Evolutionary conservation across 2,113 vertebrate species (phyloP), one percentile per base, ranked within the genome.

Genomic region (Glaucidium brasilianum): DNA sequence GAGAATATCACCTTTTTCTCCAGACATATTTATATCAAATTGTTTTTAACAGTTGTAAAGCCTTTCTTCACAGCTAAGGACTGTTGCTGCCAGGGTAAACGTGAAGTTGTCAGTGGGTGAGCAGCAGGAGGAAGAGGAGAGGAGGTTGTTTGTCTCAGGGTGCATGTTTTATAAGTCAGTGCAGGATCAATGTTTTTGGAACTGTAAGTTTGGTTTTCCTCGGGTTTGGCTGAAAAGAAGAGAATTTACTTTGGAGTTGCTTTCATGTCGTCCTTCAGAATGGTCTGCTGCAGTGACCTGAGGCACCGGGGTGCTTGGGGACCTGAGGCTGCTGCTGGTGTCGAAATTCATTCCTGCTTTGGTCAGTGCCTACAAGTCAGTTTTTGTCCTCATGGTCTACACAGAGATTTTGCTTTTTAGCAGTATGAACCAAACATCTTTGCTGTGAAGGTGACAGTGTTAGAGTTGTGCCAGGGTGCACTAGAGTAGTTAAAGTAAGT

Each of bases 61-160:
- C 27, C 32, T 68, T 45, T 74, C 16, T 81, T 82, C 10, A 3
- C 15, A 29, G n/a, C 25, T 6, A 3, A 4, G 30, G 11, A 9
- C 56, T 71, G 27, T 34, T 58, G 35, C 35, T 71, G 2, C 21
- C 14, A 11, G 41, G 30, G 12, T 74, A 9, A 35, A 43, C 1
- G 0, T 20, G 32, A 4, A n/a, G 47, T 39, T 77, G 39, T 58
- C 0, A 3, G 27, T 4, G 45, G 17, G 26, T 26, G 39, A 41
- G 49, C 32, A 60, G 68, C 63, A 52, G 66, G 67, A 80, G 60
- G 21, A 47, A 21, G n/a, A 23, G 37, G 21, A 53, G 26, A 69
- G 59, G 49, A 62, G 22, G 47, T n/a, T 34, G 41, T 34, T 66
- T 29, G 34, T 35, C 15, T 53, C 0, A 0, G 23, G 32, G 25